phyloP scores from a whole-genome alignment of 2,797 vertebrate genomes.

The Etheostoma perlongum region DNA sequence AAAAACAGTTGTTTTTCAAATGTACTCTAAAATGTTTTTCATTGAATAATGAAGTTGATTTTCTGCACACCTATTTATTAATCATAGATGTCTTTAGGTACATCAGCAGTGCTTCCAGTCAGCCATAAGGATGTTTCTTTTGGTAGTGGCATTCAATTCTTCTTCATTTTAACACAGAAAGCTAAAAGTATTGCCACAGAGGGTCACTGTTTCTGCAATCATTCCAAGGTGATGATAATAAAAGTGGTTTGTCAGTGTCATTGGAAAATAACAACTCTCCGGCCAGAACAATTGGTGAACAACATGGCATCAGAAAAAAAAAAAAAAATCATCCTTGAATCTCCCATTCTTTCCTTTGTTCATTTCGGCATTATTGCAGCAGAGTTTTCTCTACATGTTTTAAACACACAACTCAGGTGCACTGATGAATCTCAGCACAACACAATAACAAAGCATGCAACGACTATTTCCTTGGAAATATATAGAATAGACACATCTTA shows the following conservation, averaged over 20 bases:
- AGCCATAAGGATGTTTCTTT: neutral
- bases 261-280: conserved; percentile 15
- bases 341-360: neutral
- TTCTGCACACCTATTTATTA: neutral
- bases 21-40: neutral
- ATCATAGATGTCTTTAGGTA: neutral
- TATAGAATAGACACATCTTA: neutral
- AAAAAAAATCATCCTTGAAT: conserved; percentile 3
- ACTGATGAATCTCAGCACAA: neutral
- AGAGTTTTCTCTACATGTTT: neutral
- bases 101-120: neutral
- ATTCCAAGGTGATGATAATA: conserved; percentile 21
- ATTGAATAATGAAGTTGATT: too few species aligned
- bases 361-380: neutral
- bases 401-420: neutral
- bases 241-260: conserved; percentile 12
- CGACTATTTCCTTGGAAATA: neutral
- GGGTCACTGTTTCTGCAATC: neutral
- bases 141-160: neutral
- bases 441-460: neutral
- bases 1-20: neutral
- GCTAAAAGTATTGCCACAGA: neutral
- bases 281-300: neutral
- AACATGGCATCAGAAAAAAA: conserved; percentile 1
- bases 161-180: neutral